phyloP scores from a whole-genome alignment of 2,113 vertebrate species.

The Mus musculus region GRCm39 chr1:167205001-167205500 shows the following conservation, averaged over 20 bases:
- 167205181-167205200: not conserved
- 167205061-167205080: no score
- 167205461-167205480: not conserved
- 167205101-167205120: not conserved
- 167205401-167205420: not conserved
- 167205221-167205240: not conserved
- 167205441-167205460: not conserved
- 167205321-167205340: not conserved
- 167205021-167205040: no score
- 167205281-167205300: not conserved
- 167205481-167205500: not conserved
- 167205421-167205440: not conserved
- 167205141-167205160: not conserved
- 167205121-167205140: not conserved
- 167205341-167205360: not conserved
- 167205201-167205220: not conserved
- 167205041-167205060: no score
- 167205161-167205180: not conserved
- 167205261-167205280: not conserved
- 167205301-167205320: not conserved
- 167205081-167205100: not conserved
- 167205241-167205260: not conserved
- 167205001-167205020: no score
- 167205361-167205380: constrained; percentile 28
- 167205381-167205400: not conserved